These are phyloP conservation scores for Lophochroa leadbeateri DNA, from an alignment of 2,113 vertebrate species.

Conservation along the genomic window DNA sequence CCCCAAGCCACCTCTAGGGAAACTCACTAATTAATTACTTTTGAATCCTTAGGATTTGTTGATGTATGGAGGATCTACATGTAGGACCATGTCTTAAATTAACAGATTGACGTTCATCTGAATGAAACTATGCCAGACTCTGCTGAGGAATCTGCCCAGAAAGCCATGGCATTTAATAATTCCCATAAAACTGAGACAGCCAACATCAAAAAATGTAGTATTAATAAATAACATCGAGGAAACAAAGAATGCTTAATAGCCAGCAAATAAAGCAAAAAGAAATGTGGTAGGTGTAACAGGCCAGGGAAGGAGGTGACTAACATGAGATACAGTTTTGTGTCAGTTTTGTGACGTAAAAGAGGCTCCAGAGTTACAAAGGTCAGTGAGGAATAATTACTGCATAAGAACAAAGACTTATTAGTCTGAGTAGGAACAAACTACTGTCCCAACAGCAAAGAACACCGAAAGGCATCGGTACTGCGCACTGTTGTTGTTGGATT, in stretches of 20 bases:
- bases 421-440: not conserved
- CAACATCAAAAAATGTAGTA: not conserved
- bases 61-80: not conserved
- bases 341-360: not conserved
- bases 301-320: not conserved
- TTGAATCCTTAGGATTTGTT: not conserved
- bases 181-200: not conserved
- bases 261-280: not conserved
- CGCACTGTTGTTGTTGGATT: constrained; percentile 13
- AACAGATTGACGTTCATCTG: not conserved
- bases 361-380: not conserved
- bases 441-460: not conserved
- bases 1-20: not conserved
- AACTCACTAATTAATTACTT: not conserved
- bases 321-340: not conserved
- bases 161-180: not conserved
- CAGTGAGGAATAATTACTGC: constrained; percentile 16
- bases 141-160: not conserved
- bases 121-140: constrained; percentile 14
- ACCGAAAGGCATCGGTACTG: not conserved
- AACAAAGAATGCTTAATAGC: not conserved
- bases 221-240: not conserved
- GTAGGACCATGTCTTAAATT: constrained; percentile 15
- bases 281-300: not conserved
- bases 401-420: constrained; percentile 16